Evolutionary conservation across 2,113 vertebrate species (phyloP).

Genomic region (Grantiella picta): DNA sequence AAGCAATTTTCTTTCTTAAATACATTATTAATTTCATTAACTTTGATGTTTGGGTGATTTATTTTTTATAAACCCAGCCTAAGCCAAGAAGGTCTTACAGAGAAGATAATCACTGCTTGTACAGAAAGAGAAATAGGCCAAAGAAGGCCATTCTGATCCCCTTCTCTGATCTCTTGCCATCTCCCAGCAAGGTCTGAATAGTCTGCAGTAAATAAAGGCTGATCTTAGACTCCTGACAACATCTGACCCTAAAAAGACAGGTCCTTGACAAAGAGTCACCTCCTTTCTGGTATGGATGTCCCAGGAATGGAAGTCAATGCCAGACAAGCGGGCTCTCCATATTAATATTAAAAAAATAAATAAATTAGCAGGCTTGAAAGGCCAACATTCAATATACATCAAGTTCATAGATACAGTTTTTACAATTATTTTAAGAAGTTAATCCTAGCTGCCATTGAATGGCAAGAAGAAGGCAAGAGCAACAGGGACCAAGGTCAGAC

Average conservation of each 20-base stretch:
- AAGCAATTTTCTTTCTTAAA: not conserved
- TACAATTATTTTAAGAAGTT: not conserved
- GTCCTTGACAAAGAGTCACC: not conserved
- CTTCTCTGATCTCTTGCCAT: not conserved
- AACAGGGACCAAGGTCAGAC: not conserved
- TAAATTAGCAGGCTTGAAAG: not conserved
- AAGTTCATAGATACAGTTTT: not conserved
- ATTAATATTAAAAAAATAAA: not conserved
- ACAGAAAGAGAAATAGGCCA: not conserved
- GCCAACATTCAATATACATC: not conserved
- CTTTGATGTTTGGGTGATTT: not conserved
- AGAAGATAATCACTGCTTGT: not conserved
- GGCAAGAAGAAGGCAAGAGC: not conserved
- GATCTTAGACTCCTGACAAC: not conserved
- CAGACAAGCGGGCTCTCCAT: not conserved
- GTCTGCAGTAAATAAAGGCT: not conserved
- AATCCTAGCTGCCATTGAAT: not conserved
- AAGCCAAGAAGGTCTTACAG: not conserved
- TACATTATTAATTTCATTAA: not conserved
- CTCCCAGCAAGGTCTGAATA: not conserved
- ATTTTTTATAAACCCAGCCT: not conserved
- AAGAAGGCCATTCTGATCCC: not conserved
- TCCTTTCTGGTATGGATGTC: not conserved
- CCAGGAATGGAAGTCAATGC: not conserved
- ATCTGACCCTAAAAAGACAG: not conserved